phyloP scores from a whole-genome alignment of 30 jellyfish, hydroid and myxozoan genomes.

The Catostylus mosaicus region DNA sequence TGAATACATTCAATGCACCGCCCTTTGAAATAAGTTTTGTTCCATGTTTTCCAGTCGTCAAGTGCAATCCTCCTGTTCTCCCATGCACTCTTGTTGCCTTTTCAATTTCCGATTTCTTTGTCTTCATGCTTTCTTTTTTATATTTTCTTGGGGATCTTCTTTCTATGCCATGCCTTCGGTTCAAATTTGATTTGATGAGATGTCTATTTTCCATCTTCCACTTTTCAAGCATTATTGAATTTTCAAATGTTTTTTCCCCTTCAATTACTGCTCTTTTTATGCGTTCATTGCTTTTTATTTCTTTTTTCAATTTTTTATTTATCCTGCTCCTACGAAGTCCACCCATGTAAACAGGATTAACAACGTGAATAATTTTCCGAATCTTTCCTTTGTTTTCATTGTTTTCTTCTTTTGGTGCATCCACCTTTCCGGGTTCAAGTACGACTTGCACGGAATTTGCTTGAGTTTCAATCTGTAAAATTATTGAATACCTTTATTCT shows the following conservation, averaged over 20 bases:
- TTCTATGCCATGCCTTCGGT: constrained; percentile 4
- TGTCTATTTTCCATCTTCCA: constrained; percentile 63
- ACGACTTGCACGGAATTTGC: constrained; percentile 72
- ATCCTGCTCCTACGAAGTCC: constrained; percentile 43
- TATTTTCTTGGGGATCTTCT: constrained; percentile 42
- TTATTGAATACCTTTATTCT: too few relatives aligned
- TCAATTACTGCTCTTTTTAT: constrained; percentile 46
- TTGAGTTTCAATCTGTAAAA: constrained; percentile 50
- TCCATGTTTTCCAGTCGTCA: constrained; percentile 64
- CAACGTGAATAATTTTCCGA: constrained; percentile 29
- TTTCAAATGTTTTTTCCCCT: constrained; percentile 78
- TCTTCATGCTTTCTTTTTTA: constrained; percentile 21
- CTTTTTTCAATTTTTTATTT: not conserved
- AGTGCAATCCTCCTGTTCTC: constrained; percentile 73
- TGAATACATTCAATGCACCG: constrained; percentile 75
- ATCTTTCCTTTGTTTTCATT: constrained; percentile 27
- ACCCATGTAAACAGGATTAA: constrained; percentile 24
- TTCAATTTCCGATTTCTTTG: constrained; percentile 64
- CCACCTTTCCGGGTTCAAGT: constrained; percentile 64
- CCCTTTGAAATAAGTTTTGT: constrained; percentile 71
- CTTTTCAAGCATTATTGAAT: constrained; percentile 76
- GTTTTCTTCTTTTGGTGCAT: constrained; percentile 17
- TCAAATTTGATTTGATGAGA: constrained; percentile 24
- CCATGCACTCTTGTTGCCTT: constrained; percentile 83
- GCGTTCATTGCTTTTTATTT: not conserved